These are phyloP conservation scores for Lasioglossum pauxillum DNA, from an alignment of 2,888 invertebrate species.

Conservation along the genomic window DNA sequence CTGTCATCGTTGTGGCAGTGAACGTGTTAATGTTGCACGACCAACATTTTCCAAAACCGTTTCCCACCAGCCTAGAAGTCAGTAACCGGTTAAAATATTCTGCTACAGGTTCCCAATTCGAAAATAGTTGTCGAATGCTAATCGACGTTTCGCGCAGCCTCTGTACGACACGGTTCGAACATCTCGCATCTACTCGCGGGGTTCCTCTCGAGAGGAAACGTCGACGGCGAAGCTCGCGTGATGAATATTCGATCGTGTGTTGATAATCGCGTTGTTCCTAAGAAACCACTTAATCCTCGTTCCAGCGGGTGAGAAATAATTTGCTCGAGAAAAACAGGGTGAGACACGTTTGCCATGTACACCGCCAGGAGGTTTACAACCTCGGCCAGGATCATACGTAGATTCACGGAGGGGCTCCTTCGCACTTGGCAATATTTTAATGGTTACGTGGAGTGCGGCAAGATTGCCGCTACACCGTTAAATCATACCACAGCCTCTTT, in stretches of 20 bases:
- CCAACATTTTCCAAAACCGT: neutral
- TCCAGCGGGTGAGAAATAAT: slow-evolving; percentile 70
- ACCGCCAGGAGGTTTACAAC: slow-evolving; percentile 72
- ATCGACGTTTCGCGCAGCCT: neutral
- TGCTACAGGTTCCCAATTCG: neutral
- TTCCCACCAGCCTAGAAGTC: neutral
- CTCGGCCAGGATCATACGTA: slow-evolving; percentile 61
- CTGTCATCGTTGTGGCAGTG: too few relatives aligned
- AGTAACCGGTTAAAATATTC: neutral
- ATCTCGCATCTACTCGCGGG: neutral
- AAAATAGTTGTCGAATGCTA: slow-evolving; percentile 2
- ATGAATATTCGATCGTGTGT: slow-evolving; percentile 19
- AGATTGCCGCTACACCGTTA: slow-evolving; percentile 57
- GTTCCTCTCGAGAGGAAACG: slow-evolving; percentile 10
- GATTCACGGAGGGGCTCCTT: slow-evolving; percentile 67
- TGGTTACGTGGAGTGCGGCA: slow-evolving; percentile 57
- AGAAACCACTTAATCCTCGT: slow-evolving; percentile 71
- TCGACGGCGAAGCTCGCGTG: slow-evolving; percentile 30
- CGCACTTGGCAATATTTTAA: slow-evolving; percentile 69
- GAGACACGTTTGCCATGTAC: slow-evolving; percentile 60
- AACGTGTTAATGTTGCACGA: too few relatives aligned
- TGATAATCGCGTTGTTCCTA: slow-evolving; percentile 55
- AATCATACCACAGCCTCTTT: slow-evolving; percentile 53
- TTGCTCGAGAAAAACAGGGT: slow-evolving; percentile 61
- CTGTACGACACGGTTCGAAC: neutral